Evolutionary conservation across 2,797 vertebrate genomes (phyloP).

Genomic region (Myotis findleyi): DNA sequence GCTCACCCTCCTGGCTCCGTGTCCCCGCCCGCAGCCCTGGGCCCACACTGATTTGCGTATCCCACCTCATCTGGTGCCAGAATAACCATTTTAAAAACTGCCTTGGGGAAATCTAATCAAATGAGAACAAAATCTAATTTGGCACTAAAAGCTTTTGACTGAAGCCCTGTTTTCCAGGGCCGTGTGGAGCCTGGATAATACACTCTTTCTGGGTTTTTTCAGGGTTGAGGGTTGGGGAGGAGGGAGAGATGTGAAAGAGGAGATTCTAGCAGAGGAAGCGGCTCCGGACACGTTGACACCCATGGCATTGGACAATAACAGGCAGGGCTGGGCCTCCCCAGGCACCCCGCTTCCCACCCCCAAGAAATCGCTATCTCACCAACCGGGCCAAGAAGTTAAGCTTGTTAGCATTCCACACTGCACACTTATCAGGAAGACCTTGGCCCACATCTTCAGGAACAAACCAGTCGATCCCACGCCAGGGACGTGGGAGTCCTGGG

Average conservation of each 20-base stretch:
- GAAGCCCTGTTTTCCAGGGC: constrained; percentile 67
- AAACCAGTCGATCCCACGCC: neutral
- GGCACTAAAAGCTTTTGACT: constrained; percentile 72
- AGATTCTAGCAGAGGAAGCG: constrained; percentile 10
- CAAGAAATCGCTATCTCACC: neutral
- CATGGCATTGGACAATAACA: neutral
- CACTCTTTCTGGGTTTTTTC: constrained; percentile 49
- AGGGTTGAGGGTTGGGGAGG: neutral
- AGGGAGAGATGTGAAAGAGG: neutral
- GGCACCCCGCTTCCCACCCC: neutral
- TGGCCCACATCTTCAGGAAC: neutral
- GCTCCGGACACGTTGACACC: neutral
- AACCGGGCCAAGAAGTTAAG: neutral
- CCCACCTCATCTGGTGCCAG: constrained; percentile 58
- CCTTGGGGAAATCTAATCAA: constrained; percentile 78
- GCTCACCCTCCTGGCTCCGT: constrained; percentile 39
- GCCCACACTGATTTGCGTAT: constrained; percentile 67
- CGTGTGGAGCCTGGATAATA: constrained; percentile 41
- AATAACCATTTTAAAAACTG: constrained; percentile 72
- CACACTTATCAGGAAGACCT: neutral
- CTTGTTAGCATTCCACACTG: neutral
- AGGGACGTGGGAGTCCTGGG: neutral
- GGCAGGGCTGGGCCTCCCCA: neutral
- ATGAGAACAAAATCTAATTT: constrained; percentile 78
- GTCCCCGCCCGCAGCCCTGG: neutral